Conservation (phyloP, 2,888 invertebrate species). For the Spisula solida region DNA sequence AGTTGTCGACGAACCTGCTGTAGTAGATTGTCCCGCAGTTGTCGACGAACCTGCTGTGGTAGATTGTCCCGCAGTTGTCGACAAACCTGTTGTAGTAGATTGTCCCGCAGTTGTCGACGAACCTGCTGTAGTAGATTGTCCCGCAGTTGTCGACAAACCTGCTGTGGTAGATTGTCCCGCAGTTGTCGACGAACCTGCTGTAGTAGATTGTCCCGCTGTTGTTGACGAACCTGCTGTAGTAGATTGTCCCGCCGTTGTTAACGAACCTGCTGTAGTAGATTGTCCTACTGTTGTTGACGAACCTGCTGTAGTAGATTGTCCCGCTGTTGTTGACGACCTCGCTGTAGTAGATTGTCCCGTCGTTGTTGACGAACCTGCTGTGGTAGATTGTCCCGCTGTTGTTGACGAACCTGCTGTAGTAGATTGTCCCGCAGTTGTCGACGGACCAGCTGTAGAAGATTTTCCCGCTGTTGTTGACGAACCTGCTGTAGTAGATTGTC, state of each 20-base stretch:
- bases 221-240: not conserved
- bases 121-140: not conserved
- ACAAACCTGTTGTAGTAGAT: not conserved
- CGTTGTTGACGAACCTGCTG: not conserved
- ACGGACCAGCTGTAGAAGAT: not conserved
- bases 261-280: slow-evolving; percentile 6
- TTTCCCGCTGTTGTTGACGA: not conserved
- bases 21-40: not conserved
- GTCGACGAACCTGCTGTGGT: slow-evolving; percentile 3
- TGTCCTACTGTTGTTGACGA: not conserved
- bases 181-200: not conserved
- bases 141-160: too few species aligned
- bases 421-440: slow-evolving; percentile 3
- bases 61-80: not conserved
- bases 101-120: not conserved
- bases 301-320: not conserved
- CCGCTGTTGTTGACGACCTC: too few species aligned
- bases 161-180: slow-evolving; percentile 13
- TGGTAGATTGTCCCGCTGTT: not conserved
- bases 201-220: slow-evolving; percentile 21
- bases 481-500: slow-evolving; percentile 5
- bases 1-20: not conserved
- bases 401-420: not conserved
- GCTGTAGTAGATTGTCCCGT: not conserved
- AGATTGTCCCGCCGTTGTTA: slow-evolving; percentile 7